Percentiles rank a stretch among this genome's conserved stretches.
Evolutionary conservation across 2,888 invertebrate species (phyloP).

Genomic region (Drosophila suboccidentalis): DNA sequence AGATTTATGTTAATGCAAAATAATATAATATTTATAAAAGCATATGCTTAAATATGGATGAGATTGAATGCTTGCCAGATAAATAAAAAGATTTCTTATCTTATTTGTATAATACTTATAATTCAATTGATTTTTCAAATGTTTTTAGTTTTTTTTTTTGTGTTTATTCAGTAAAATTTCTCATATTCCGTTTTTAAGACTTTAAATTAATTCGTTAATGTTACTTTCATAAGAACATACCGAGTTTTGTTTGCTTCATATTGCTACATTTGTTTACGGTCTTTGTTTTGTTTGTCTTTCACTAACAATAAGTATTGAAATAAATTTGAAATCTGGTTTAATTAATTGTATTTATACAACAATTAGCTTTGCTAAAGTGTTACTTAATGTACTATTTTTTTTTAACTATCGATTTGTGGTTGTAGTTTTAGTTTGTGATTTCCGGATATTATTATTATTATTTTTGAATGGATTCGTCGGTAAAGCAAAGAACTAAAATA

Average conservation of each 20-base stretch:
- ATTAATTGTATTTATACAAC: slow-evolving; percentile 75
- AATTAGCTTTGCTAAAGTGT: slow-evolving; percentile 84
- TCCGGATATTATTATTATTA: slow-evolving; percentile 10
- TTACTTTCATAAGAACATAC: slow-evolving; percentile 81
- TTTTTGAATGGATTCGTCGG: slow-evolving; percentile 28
- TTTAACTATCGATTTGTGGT: slow-evolving; percentile 40
- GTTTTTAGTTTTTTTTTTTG: slow-evolving; percentile 30
- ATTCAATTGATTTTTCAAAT: slow-evolving; percentile 21
- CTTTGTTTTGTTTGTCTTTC: slow-evolving; percentile 42
- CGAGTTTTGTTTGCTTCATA: slow-evolving; percentile 76
- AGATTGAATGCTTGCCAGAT: background rate
- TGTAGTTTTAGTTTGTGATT: slow-evolving; percentile 17
- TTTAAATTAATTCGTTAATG: slow-evolving; percentile 82
- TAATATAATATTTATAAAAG: background rate
- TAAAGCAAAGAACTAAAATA: slow-evolving; percentile 44
- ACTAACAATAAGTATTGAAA: slow-evolving; percentile 54
- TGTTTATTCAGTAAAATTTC: slow-evolving; percentile 79
- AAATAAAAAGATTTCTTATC: slow-evolving; percentile 15
- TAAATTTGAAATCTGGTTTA: slow-evolving; percentile 60
- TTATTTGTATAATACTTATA: slow-evolving; percentile 20
- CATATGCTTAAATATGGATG: slow-evolving; percentile 29
- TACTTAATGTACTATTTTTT: slow-evolving; percentile 55
- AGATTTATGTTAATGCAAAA: slow-evolving; percentile 32
- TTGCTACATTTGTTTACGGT: slow-evolving; percentile 69
- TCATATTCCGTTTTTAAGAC: slow-evolving; percentile 79